Percentiles rank a stretch among this genome's conserved stretches.
phyloP scores from a whole-genome alignment of 2,888 invertebrate genomes.

The Trachelus iudaicus region DNA sequence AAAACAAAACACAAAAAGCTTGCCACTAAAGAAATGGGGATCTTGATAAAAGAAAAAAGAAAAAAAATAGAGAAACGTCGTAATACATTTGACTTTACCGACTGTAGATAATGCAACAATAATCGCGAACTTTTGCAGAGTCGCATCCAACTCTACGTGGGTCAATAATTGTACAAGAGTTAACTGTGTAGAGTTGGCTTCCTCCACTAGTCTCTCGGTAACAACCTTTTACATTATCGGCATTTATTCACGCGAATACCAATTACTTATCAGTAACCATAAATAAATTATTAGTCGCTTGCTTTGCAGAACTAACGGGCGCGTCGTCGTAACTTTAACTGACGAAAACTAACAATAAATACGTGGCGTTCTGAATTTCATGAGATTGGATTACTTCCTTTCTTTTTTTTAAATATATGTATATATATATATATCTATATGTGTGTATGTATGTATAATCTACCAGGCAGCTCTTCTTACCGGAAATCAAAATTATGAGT shows the following conservation, averaged over 20 bases:
- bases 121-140: not conserved
- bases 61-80: not conserved
- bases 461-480: not conserved
- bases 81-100: not conserved
- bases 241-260: not conserved
- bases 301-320: not conserved
- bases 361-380: not conserved
- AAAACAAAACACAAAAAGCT: not conserved
- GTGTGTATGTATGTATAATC: not conserved
- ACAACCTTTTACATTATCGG: not conserved
- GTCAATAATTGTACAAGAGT: too few species aligned
- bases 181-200: too few species aligned
- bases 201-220: not conserved
- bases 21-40: not conserved
- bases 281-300: not conserved
- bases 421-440: not conserved
- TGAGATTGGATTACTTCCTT: not conserved
- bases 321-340: not conserved
- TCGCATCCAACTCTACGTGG: too few species aligned
- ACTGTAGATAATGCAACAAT: not conserved
- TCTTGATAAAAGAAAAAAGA: not conserved
- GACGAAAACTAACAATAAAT: conserved; percentile 5
- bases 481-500: not conserved
- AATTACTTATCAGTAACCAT: not conserved
- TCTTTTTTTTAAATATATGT: not conserved